Base-by-base conservation (phyloP, 2,113 vertebrate species). In the Siniperca knerii region DNA sequence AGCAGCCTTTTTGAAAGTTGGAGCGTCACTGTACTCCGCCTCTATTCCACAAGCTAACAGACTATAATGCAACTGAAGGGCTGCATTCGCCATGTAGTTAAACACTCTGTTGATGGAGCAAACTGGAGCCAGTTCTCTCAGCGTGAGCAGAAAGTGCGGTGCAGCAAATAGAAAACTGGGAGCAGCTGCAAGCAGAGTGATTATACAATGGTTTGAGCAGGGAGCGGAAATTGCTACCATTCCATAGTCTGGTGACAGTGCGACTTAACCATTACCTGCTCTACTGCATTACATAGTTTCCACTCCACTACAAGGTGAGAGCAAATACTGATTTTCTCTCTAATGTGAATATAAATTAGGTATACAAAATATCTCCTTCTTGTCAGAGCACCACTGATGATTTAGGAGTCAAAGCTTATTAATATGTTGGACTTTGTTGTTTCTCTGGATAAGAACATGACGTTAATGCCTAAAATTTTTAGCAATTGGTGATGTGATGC, bases 41-140 rank as follows among this genome's bases (percentile, higher is more conserved):
- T 69, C 21, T 33, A 10, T 42, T 48, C 37, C 11, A 18, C 23
- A 46, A 75, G 54, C n/a, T 44, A 68, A 64, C 21, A 4, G 77
- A 6, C 23, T 10, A 5, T 78, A 81, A 90, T 81, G 79, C 58
- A 61, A 46, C 82, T 66, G 77, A 87, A 90, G 82, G 35, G 44
- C 58, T 57, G 70, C 6, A 1, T 76, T 75, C 3, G 11, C 23
- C 55, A 0, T 57, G 46, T 16, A 70, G 75, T 85, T 69, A 61
- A 84, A 78, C 37, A 62, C 40, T 37, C 69, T 69, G 44, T 25
- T 40, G 55, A 64, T 78, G 35, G 72, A 74, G 69, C 37, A 33
- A 81, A 75, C 61, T 33, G 62, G 42, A 83, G 68, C 73, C 21
- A 13, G 58, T 65, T 68, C 48, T 77, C n/a, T 58, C 58, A 69